Conservation (phyloP, 2,797 vertebrate genomes). For the Peromyscus melanophrys region DNA sequence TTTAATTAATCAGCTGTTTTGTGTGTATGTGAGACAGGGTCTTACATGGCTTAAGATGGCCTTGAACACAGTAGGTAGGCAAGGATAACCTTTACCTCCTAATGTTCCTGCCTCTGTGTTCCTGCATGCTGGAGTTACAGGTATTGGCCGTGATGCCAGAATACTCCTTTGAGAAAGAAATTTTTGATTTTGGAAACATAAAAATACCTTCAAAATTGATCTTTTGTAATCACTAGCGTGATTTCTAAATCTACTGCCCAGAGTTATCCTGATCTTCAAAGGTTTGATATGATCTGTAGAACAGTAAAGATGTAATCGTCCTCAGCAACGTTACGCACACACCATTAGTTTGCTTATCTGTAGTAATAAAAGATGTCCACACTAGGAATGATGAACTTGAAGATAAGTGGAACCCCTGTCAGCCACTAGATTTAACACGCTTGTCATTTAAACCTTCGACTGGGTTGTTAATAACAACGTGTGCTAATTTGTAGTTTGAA, state of each 20-base stretch:
- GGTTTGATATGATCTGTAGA: conserved; percentile 19
- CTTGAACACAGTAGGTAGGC: neutral
- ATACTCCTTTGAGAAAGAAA: conserved; percentile 34
- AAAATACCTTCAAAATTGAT: neutral
- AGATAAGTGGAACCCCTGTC: neutral
- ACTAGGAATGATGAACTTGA: conserved; percentile 34
- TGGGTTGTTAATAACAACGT: conserved; percentile 33
- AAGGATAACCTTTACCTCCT: neutral
- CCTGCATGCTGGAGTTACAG: neutral
- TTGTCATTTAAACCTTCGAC: conserved; percentile 44
- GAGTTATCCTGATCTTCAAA: neutral
- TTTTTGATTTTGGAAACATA: conserved; percentile 53
- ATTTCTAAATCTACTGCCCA: neutral
- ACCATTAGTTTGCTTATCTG: neutral
- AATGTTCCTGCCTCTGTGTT: neutral
- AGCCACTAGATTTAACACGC: conserved; percentile 23
- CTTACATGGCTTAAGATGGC: neutral
- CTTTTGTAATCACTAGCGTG: conserved; percentile 20
- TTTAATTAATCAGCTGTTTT: neutral
- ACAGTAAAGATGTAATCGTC: neutral
- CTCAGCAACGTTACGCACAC: neutral
- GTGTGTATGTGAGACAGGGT: neutral
- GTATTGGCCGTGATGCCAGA: neutral
- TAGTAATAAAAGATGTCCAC: neutral
- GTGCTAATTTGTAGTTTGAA: conserved; percentile 49